These are phyloP conservation scores for Sebastes itinus DNA, from an alignment of 2,797 vertebrate species.

Conservation along the genomic window DNA sequence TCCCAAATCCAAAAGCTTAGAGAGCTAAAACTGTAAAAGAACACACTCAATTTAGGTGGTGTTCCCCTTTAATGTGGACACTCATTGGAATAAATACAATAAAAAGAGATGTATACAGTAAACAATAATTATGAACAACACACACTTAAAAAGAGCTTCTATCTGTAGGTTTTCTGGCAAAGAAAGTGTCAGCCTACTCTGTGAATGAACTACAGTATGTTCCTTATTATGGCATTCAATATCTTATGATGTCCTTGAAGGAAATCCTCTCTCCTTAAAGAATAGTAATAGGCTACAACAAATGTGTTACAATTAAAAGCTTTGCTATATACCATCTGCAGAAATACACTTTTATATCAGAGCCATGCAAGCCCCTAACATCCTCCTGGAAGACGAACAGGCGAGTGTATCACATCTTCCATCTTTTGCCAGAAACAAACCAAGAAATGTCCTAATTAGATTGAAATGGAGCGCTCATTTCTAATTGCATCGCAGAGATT, in stretches of 20 bases:
- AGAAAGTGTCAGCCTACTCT: neutral
- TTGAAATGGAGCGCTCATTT: slow-evolving; percentile 31
- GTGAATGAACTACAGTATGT: neutral
- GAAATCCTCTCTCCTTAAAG: neutral
- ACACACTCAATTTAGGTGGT: too few species aligned
- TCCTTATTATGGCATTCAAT: neutral
- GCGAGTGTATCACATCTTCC: slow-evolving; percentile 41
- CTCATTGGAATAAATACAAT: neutral
- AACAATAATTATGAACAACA: neutral
- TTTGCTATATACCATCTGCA: neutral
- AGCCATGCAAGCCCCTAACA: neutral
- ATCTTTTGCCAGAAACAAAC: slow-evolving; percentile 39
- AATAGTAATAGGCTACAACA: neutral
- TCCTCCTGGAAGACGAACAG: neutral
- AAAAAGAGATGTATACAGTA: neutral
- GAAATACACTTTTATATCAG: neutral
- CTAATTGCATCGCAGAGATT: slow-evolving; percentile 23
- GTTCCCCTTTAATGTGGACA: neutral
- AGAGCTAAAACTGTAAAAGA: too few species aligned
- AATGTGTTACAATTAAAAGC: neutral
- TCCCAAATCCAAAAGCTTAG: too few species aligned
- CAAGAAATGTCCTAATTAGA: slow-evolving; percentile 39
- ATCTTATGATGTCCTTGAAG: slow-evolving; percentile 17
- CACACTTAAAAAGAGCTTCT: neutral
- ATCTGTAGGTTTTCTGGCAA: neutral